Percentiles rank a stretch among this genome's conserved stretches.
These are phyloP conservation scores for Gadopsis bispinosus DNA, from an alignment of 2,797 vertebrate genomes.

Conservation along the genomic window DNA sequence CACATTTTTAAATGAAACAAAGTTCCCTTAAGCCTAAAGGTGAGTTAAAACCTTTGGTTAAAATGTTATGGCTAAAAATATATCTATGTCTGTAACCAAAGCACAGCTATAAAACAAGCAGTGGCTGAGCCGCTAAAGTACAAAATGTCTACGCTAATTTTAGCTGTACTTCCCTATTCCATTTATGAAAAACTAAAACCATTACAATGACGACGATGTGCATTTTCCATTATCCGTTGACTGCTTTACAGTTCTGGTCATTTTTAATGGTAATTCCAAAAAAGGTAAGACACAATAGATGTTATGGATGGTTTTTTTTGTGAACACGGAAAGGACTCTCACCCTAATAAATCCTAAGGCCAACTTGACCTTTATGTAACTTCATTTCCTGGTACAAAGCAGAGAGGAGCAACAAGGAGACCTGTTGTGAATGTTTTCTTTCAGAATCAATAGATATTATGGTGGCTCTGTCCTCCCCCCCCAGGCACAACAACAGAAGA, in stretches of 20 bases:
- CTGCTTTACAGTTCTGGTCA: not conserved
- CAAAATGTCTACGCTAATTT: not conserved
- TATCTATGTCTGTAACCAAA: not conserved
- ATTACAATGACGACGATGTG: not conserved
- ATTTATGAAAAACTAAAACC: not conserved
- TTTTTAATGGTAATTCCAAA: not conserved
- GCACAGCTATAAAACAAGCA: not conserved
- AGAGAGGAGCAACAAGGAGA: conserved; percentile 22
- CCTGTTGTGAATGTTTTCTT: conserved; percentile 41
- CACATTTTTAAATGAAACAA: conserved; percentile 3
- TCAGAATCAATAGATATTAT: conserved; percentile 47
- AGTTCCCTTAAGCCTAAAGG: not conserved
- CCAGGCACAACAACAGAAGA: conserved; percentile 20
- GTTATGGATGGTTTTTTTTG: conserved; percentile 1
- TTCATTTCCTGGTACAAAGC: conserved; percentile 31
- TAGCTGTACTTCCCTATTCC: not conserved
- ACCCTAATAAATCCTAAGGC: conserved; percentile 9
- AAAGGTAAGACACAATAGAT: not conserved
- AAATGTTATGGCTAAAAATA: not conserved
- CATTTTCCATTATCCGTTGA: not conserved
- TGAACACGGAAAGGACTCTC: conserved; percentile 6
- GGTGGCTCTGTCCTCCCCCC: not conserved
- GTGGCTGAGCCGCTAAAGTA: not conserved
- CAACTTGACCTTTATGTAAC: conserved; percentile 52
- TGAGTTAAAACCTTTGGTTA: not conserved